phyloP scores from a whole-genome alignment of 2,888 invertebrate species.

The Leptopilina drosophilae region DNA sequence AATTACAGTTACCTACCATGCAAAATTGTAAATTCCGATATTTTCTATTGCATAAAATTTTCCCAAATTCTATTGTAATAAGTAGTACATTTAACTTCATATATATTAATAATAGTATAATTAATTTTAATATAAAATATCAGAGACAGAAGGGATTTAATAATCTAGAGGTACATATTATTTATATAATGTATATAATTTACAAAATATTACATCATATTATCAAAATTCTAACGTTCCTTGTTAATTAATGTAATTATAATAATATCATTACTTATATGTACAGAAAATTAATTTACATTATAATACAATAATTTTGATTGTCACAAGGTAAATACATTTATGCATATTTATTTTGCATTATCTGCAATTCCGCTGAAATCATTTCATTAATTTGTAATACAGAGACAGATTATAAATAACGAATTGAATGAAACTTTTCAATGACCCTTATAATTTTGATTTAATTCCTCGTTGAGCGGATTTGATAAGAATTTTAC shows the following conservation, averaged over 20 bases:
- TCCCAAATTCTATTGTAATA: too few relatives aligned
- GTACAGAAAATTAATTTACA: too few relatives aligned
- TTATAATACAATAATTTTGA: not conserved
- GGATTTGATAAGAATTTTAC: not conserved
- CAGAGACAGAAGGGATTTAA: too few relatives aligned
- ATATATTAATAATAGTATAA: not conserved
- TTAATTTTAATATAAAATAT: too few relatives aligned
- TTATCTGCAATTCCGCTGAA: not conserved
- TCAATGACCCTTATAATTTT: not conserved
- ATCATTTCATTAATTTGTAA: constrained; percentile 14
- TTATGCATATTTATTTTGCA: not conserved
- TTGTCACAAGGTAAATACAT: constrained; percentile 2
- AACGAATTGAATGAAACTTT: not conserved
- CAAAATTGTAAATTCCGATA: too few relatives aligned
- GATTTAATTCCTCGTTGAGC: not conserved
- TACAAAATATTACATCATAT: too few relatives aligned
- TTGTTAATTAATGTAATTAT: not conserved
- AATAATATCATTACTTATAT: too few relatives aligned
- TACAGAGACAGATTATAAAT: not conserved
- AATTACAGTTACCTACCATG: too few relatives aligned
- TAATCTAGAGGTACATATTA: too few relatives aligned
- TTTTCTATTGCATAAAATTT: too few relatives aligned
- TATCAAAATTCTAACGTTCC: too few relatives aligned
- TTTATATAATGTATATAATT: too few relatives aligned
- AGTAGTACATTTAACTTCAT: not conserved